Evolutionary conservation across 1,140 invertebrate species (phyloP), one percentile per base, ranked within the genome.

Genomic region (Caenorhabditis latens): DNA sequence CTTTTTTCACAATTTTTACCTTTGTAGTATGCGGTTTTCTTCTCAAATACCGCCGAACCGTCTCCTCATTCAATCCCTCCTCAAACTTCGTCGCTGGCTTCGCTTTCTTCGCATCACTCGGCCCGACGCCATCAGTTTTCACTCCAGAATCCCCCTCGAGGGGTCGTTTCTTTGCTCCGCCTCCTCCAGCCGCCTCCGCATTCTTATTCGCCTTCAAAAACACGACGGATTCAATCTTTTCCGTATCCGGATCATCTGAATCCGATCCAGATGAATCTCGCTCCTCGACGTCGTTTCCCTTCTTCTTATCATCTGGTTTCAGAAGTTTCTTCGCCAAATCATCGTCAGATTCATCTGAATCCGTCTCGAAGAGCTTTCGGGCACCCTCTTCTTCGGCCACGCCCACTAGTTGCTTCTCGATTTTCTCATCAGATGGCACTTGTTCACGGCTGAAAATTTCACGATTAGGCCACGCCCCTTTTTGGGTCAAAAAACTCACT

Each of bases 21-120:
- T 89, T 92, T 6, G 91, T 92, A 4, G 91, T 92, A 55, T 92
- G 90, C 24, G 91, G 91, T 65, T 90, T 91, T 14, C 89, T 83
- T 42, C 90, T 58, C 21, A 92, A 85, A 71, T 91, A 86, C 55
- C 86, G 87, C 8, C 92, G 87, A 21, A 92, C 90, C 43, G 90
- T 89, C 9, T 90, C 91, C 65, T 92, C 90, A 58, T 89, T 88
- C 14, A 92, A 75, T 16, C 86, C 88, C 32, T 91, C 90, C 43
- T 65, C 86, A 48, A 85, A 85, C 19, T 42, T 67, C 13, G 57
- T 53, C 4, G 89, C 85, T 2, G 88, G 24, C 53, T 87, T 88
- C n/a, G 82, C 42, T n/a, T 83, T 86, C 61, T 88, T 88, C 9
- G 84, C 79, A 42, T 75, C 65, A 65, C 57, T 83, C 32, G 67